Evolutionary conservation across 2,888 invertebrate genomes (phyloP).

Genomic region (Baronia brevicornis): DNA sequence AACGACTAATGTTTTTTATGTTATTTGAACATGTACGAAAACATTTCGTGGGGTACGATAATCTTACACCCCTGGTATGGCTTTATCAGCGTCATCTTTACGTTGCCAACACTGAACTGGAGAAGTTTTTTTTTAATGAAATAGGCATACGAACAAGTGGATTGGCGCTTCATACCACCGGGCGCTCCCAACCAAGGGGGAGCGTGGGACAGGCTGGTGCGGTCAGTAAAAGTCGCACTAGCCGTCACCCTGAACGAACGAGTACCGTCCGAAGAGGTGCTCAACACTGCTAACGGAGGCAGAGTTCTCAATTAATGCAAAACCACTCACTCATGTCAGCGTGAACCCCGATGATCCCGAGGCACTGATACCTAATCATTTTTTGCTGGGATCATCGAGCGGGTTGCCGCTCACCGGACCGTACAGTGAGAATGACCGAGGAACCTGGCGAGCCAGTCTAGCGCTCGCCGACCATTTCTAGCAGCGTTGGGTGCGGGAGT

Average conservation of each 20-base stretch:
- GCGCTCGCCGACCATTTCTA: constrained; percentile 14
- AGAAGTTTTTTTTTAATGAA: too few species aligned
- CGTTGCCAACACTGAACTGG: too few species aligned
- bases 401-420: not conserved
- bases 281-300: constrained; percentile 13
- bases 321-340: constrained; percentile 7
- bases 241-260: not conserved
- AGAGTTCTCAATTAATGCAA: constrained; percentile 5
- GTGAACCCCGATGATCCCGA: constrained; percentile 9
- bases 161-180: constrained; percentile 5
- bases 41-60: too few species aligned
- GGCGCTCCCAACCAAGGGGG: constrained; percentile 11
- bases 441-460: constrained; percentile 13
- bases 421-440: not conserved
- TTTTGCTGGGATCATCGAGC: constrained; percentile 7
- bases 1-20: too few species aligned
- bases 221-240: not conserved
- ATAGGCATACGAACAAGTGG: too few species aligned
- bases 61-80: too few species aligned
- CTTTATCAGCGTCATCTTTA: too few species aligned
- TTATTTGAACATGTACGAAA: too few species aligned
- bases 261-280: constrained; percentile 5
- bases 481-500: constrained; percentile 12
- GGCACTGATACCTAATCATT: constrained; percentile 10
- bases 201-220: constrained; percentile 11